Percentiles rank a stretch among this genome's conserved stretches.
Conservation (phyloP, 2,113 vertebrate genomes). For the Tangachromis dhanisi region DNA sequence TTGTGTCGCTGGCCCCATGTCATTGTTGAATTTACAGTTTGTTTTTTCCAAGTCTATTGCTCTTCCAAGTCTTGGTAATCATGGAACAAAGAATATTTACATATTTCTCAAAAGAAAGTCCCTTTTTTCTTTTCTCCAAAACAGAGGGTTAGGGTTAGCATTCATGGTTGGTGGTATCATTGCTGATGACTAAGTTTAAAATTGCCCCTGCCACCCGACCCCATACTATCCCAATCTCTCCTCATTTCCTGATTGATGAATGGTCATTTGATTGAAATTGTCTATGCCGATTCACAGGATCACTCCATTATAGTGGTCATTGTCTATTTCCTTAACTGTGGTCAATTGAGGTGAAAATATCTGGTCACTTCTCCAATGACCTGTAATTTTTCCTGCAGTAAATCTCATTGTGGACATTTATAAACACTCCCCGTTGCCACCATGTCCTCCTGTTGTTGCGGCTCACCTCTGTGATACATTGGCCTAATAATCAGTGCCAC, state of each 20-base stretch:
- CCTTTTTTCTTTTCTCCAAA: background rate
- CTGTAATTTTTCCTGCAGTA: slow-evolving; percentile 16
- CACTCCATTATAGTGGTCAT: background rate
- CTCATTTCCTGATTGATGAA: background rate
- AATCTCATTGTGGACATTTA: slow-evolving; percentile 12
- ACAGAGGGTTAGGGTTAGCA: background rate
- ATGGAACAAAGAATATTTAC: background rate
- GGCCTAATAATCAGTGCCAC: slow-evolving; percentile 51
- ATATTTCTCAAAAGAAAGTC: background rate
- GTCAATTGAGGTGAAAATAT: slow-evolving; percentile 14
- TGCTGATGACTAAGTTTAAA: background rate
- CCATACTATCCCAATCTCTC: background rate
- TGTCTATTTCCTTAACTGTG: background rate
- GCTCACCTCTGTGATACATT: slow-evolving; percentile 36
- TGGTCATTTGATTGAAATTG: background rate
- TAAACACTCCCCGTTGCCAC: slow-evolving; percentile 12
- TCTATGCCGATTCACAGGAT: background rate
- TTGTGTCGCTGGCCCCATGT: background rate
- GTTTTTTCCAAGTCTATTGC: background rate
- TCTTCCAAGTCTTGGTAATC: background rate
- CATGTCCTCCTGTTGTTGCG: background rate
- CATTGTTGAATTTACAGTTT: background rate
- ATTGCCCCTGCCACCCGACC: background rate
- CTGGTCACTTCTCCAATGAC: slow-evolving; percentile 3
- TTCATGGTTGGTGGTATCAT: background rate